Evolutionary conservation across 2,113 vertebrate genomes (phyloP), one percentile per base, ranked within the genome.

Genomic region (Platichthys flesus): DNA sequence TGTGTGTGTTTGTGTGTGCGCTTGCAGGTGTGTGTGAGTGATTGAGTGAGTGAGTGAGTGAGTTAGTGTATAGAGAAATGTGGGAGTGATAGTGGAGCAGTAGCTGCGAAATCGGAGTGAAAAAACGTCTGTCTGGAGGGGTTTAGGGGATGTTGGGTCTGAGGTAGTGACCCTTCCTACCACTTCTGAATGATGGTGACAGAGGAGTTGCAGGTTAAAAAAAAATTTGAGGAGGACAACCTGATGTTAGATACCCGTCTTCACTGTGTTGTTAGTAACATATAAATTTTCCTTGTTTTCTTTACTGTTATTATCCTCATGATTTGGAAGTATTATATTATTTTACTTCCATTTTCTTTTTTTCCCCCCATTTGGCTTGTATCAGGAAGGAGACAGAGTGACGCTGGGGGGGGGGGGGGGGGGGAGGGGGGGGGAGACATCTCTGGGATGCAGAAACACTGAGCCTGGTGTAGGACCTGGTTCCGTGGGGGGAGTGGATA

Each of bases 381-480:
- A 71, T 79, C 49, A 69, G 68, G 23, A 64, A 62, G 31, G 72
- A 85, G 40, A 73, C 56, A 73, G 71, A 42, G 52, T 5, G 60
- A 35, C 55, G 61, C 57, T 70, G 69, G 61, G 24, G 54, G 73
- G 67, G 65, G 72, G 54, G 28, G 24, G 24, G 26, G 26, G 7
- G 3, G 71, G 69, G 63, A 24, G 26, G 26, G 7, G 3, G 71
- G 69, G 63, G 24, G 74, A 52, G 70, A 58, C 73, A 73, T 83
- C 71, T 61, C 54, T 79, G 24, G 58, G 84, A 88, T 84, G 82
- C 82, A 88, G 82, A 89, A 88, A 90, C 90, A 93, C 88, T 91
- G 84, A 67, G 79, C 67, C 82, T 74, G 89, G 90, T 91, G 89
- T 92, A 75, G 72, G 47, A 90, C 69, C 72, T 72, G 67, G 74